A percentile compares a stretch with the other conserved stretches of the same genome.
These are phyloP conservation scores for Alosa alosa DNA, from an alignment of 2,113 vertebrate species.

Conservation along the genomic window DNA sequence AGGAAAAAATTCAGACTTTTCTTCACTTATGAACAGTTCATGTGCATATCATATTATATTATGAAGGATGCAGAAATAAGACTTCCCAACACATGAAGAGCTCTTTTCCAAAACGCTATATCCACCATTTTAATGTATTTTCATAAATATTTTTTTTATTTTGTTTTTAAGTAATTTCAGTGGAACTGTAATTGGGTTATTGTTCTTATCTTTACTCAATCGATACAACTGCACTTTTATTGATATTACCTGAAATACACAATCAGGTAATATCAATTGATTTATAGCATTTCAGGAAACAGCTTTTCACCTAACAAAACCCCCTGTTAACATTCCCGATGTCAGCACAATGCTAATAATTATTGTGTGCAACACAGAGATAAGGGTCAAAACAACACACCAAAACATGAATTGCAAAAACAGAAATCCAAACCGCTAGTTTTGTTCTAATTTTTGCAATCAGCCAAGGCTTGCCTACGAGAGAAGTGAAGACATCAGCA, in stretches of 20 bases:
- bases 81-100: too few relatives aligned
- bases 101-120: too few relatives aligned
- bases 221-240: too few relatives aligned
- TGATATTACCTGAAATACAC: too few relatives aligned
- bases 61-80: too few relatives aligned
- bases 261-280: too few relatives aligned
- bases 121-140: too few relatives aligned
- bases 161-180: too few relatives aligned
- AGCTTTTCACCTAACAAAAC: neutral
- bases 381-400: neutral
- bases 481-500: neutral
- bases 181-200: too few relatives aligned
- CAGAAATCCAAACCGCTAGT: neutral
- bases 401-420: neutral
- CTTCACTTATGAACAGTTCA: neutral
- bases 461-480: neutral
- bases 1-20: neutral
- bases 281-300: too few relatives aligned
- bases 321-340: neutral
- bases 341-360: slow-evolving; percentile 1
- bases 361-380: neutral
- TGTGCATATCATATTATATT: neutral
- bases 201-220: too few relatives aligned
- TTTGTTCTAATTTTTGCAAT: neutral
- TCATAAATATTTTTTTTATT: too few relatives aligned